Conservation (phyloP, 2,113 vertebrate species). For the Menura novaehollandiae region DNA sequence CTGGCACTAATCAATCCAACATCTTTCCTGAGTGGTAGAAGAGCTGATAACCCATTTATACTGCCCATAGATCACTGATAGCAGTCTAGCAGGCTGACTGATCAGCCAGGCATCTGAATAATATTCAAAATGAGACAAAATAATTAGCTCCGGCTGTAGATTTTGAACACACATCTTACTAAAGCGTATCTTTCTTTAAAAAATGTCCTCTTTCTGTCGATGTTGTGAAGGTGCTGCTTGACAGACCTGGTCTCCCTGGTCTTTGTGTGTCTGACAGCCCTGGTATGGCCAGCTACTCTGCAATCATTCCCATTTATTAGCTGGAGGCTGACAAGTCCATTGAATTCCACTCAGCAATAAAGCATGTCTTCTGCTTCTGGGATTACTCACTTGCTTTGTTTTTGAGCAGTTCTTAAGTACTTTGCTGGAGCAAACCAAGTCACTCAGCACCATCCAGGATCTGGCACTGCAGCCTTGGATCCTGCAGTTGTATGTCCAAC, state of each 20-base stretch:
- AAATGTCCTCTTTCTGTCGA: background rate
- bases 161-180: background rate
- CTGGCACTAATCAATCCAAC: slow-evolving; percentile 4
- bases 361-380: slow-evolving; percentile 22
- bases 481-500: background rate
- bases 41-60: slow-evolving; percentile 20
- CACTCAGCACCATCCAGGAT: background rate
- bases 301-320: background rate
- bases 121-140: slow-evolving; percentile 29
- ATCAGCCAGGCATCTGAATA: slow-evolving; percentile 3
- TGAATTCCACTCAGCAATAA: slow-evolving; percentile 40
- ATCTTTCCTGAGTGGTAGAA: background rate
- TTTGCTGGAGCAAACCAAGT: background rate
- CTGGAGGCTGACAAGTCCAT: background rate
- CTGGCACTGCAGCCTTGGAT: background rate
- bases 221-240: background rate
- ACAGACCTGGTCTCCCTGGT: background rate
- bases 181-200: background rate
- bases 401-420: background rate
- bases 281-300: background rate
- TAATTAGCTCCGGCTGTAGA: slow-evolving; percentile 27
- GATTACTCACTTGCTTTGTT: background rate
- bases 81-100: background rate
- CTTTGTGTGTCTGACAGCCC: background rate
- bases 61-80: background rate